A percentile compares a stretch with the other conserved stretches of the same genome.
These are phyloP conservation scores for Sanderia malayensis DNA, from an alignment of 30 jellyfish, hydroid and myxozoan species.

Conservation along the genomic window DNA sequence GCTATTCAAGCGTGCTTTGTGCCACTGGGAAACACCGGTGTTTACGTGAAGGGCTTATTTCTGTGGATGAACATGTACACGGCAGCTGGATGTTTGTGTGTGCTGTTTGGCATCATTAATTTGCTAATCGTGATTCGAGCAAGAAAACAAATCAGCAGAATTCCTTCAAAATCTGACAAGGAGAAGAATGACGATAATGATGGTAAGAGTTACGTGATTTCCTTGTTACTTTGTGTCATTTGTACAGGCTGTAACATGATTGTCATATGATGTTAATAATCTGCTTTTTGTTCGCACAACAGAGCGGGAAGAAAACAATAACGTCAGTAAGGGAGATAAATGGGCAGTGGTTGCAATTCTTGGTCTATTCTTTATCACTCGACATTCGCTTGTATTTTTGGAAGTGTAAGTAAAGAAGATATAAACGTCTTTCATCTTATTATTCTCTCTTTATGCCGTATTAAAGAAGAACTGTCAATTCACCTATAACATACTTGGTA, in stretches of 20 bases:
- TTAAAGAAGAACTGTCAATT: too few species aligned
- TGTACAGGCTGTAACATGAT: too few species aligned
- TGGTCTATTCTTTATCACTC: constrained; percentile 14
- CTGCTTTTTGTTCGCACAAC: neutral
- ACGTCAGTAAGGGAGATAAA: constrained; percentile 15
- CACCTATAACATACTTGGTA: too few species aligned
- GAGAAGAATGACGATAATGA: neutral
- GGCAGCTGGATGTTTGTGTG: constrained; percentile 64
- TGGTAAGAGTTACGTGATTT: neutral
- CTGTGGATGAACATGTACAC: constrained; percentile 65
- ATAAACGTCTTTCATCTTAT: too few species aligned
- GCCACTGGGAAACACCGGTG: constrained; percentile 76
- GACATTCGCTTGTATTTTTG: constrained; percentile 43
- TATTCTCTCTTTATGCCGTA: too few species aligned
- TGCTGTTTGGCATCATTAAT: constrained; percentile 48
- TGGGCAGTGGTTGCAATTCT: constrained; percentile 42
- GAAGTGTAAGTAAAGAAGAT: constrained; percentile 52
- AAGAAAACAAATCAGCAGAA: constrained; percentile 19
- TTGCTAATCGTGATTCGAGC: constrained; percentile 22
- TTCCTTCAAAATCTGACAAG: constrained; percentile 21
- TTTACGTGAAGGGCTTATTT: constrained; percentile 24
- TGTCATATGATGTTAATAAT: too few species aligned
- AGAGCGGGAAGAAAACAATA: neutral
- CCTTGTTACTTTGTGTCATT: neutral
- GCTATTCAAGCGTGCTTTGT: constrained; percentile 72